These are phyloP conservation scores for Brachyopa scutellaris DNA, from an alignment of 2,888 invertebrate genomes.

Conservation along the genomic window DNA sequence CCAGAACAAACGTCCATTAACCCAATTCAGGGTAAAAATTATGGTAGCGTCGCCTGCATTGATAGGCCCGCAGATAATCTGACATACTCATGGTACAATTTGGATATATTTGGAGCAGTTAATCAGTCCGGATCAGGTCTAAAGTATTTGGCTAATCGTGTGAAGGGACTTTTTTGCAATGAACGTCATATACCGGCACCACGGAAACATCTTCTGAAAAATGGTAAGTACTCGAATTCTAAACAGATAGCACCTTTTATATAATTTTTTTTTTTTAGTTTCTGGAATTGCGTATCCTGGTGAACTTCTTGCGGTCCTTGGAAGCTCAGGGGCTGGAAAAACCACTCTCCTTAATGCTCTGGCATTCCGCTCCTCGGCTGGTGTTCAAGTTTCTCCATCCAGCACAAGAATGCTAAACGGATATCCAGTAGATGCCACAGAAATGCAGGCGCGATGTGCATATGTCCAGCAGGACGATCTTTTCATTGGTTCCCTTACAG, in stretches of 20 bases:
- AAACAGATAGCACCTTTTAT: too few relatives aligned
- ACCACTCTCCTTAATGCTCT: conserved; percentile 95
- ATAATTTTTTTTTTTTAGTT: conserved; percentile 83
- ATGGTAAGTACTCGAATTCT: too few relatives aligned
- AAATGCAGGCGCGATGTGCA: conserved; percentile 90
- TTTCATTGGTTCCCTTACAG: conserved; percentile 95
- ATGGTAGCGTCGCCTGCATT: conserved; percentile 76
- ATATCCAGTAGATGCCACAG: conserved; percentile 87
- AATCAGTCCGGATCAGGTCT: conserved; percentile 82
- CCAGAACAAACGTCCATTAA: conserved; percentile 77
- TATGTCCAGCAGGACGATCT: conserved; percentile 97
- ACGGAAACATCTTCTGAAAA: conserved; percentile 88
- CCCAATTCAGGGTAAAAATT: conserved; percentile 77
- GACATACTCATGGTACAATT: conserved; percentile 90
- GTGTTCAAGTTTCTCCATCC: conserved; percentile 84
- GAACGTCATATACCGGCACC: conserved; percentile 80
- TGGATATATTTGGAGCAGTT: conserved; percentile 88
- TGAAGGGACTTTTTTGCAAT: conserved; percentile 81
- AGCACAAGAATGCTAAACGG: conserved; percentile 88
- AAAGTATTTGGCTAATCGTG: conserved; percentile 82
- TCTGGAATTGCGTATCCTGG: conserved; percentile 93
- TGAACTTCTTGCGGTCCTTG: conserved; percentile 93
- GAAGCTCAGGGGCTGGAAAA: conserved; percentile 96
- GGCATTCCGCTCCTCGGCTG: conserved; percentile 89
- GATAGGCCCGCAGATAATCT: conserved; percentile 80